These are phyloP conservation scores for Takifugu ocellatus DNA, from an alignment of 2,797 vertebrate species.

Conservation along the genomic window DNA sequence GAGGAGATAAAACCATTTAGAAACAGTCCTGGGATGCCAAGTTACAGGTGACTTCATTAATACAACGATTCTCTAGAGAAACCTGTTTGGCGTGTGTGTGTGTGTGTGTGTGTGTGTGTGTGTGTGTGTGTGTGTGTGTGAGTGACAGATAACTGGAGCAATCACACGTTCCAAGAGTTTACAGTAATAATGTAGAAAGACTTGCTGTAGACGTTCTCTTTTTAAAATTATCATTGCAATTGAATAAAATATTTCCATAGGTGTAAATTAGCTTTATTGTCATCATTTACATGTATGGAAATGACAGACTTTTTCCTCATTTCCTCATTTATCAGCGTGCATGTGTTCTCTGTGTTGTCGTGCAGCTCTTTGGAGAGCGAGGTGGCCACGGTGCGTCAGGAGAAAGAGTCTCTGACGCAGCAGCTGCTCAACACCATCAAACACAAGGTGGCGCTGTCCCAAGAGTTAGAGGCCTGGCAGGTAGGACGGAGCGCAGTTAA, in stretches of 20 bases:
- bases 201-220: too few relatives aligned
- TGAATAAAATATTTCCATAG: too few relatives aligned
- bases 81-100: background rate
- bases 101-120: too few relatives aligned
- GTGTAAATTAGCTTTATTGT: too few relatives aligned
- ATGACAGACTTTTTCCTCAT: too few relatives aligned
- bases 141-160: background rate
- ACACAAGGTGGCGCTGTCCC: slow-evolving; percentile 78
- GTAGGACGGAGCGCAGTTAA: slow-evolving; percentile 45
- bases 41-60: slow-evolving; percentile 64
- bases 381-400: slow-evolving; percentile 54
- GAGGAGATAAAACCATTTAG: slow-evolving; percentile 65
- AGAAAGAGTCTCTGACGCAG: slow-evolving; percentile 77
- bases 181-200: too few relatives aligned
- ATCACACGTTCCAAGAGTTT: too few relatives aligned
- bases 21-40: slow-evolving; percentile 56
- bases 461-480: slow-evolving; percentile 82
- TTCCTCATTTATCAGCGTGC: too few relatives aligned
- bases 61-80: background rate
- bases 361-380: slow-evolving; percentile 70
- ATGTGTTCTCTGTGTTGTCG: background rate
- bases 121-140: too few relatives aligned
- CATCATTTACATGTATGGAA: too few relatives aligned
- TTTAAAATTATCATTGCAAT: too few relatives aligned
- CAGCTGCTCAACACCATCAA: slow-evolving; percentile 81